Conservation (phyloP, 2,888 invertebrate genomes). For the Pollenia angustigena region DNA sequence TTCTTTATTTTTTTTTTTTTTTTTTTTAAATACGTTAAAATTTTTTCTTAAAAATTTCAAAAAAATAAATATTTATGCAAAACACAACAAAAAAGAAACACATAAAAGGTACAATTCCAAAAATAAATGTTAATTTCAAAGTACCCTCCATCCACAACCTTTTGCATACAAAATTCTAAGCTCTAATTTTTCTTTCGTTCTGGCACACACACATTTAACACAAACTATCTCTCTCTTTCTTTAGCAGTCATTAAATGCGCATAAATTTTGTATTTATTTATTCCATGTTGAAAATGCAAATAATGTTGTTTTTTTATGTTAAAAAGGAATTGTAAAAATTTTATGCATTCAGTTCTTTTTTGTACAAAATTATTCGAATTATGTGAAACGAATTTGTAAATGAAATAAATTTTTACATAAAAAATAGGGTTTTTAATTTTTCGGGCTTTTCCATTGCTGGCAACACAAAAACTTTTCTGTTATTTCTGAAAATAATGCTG, state of each 20-base stretch:
- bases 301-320: conserved; percentile 42
- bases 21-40: not conserved
- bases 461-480: too few relatives aligned
- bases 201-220: conserved; percentile 7
- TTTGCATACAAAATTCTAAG: conserved; percentile 31
- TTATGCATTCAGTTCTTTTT: conserved; percentile 58
- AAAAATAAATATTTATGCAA: conserved; percentile 16
- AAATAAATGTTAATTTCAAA: conserved; percentile 27
- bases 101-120: conserved; percentile 23
- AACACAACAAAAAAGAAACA: not conserved
- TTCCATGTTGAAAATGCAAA: conserved; percentile 65
- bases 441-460: too few relatives aligned
- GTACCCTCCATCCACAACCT: conserved; percentile 26
- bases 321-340: conserved; percentile 49
- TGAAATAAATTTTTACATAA: conserved; percentile 59
- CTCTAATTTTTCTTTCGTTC: conserved; percentile 49
- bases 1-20: conserved; percentile 18
- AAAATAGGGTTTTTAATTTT: too few relatives aligned
- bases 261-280: conserved; percentile 58
- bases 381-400: conserved; percentile 70
- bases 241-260: conserved; percentile 31
- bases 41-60: conserved; percentile 22
- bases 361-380: conserved; percentile 54
- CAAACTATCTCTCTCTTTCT: not conserved
- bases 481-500: too few relatives aligned